A percentile compares a stretch with the other conserved stretches of the same genome.
These are phyloP conservation scores for Lycorma delicatula DNA, from an alignment of 1,140 invertebrate genomes.

Conservation along the genomic window DNA sequence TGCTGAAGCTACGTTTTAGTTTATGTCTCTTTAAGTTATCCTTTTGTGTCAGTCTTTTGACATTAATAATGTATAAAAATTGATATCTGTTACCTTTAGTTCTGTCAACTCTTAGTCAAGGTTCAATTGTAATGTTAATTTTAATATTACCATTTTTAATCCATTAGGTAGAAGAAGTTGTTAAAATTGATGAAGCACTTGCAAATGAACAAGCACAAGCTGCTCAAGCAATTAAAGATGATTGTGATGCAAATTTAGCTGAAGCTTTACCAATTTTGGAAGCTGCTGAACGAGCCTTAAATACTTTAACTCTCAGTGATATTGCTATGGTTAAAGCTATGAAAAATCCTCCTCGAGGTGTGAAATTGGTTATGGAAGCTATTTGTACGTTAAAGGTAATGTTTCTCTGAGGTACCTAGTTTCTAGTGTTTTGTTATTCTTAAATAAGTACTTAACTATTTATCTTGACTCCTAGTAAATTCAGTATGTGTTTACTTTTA, in stretches of 20 bases:
- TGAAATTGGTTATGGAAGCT: slow-evolving; percentile 93
- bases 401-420: not conserved
- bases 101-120: too few species aligned
- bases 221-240: slow-evolving; percentile 81
- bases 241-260: slow-evolving; percentile 89
- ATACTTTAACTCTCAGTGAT: slow-evolving; percentile 84
- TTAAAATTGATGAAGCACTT: slow-evolving; percentile 55
- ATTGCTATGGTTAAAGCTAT: slow-evolving; percentile 94
- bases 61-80: too few species aligned
- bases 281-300: slow-evolving; percentile 78
- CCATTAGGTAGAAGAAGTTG: slow-evolving; percentile 43
- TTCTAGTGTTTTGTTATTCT: not conserved
- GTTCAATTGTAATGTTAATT: too few species aligned
- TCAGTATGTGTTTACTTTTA: slow-evolving; percentile 3
- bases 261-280: slow-evolving; percentile 90
- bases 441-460: too few species aligned
- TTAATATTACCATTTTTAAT: too few species aligned
- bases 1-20: too few species aligned
- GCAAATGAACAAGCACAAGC: slow-evolving; percentile 70
- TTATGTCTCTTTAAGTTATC: too few species aligned
- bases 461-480: too few species aligned
- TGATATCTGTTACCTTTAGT: too few species aligned
- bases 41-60: too few species aligned
- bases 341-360: slow-evolving; percentile 91
- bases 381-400: slow-evolving; percentile 85